phyloP scores from a whole-genome alignment of 2,113 vertebrate species.

The Callithrix jacchus region DNA sequence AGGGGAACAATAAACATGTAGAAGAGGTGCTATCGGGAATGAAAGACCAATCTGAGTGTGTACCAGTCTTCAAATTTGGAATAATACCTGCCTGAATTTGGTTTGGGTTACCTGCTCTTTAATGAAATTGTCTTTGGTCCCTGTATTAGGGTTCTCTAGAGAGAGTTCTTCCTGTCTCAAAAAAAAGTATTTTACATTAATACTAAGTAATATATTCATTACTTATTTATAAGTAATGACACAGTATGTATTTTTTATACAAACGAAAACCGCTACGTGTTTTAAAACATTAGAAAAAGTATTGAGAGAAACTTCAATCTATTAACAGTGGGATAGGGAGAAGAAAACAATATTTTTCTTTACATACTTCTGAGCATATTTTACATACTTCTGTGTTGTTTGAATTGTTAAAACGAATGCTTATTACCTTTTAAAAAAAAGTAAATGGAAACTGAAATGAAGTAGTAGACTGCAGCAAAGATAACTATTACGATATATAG shows the following conservation, averaged over 20 bases:
- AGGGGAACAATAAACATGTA: neutral
- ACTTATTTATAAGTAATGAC: no score
- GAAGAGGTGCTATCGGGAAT: neutral
- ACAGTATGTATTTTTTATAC: no score
- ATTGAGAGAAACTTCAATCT: neutral
- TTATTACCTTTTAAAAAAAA: neutral
- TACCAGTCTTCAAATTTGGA: neutral
- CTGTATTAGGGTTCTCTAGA: neutral
- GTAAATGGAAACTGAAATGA: slow-evolving; percentile 57
- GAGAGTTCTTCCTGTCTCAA: neutral
- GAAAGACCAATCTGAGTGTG: neutral
- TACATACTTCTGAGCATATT: neutral
- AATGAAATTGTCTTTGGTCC: neutral
- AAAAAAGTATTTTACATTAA: neutral
- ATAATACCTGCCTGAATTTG: neutral
- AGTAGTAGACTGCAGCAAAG: slow-evolving; percentile 18
- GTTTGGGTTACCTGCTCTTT: neutral
- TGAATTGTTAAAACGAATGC: slow-evolving; percentile 39
- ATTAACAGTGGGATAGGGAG: neutral
- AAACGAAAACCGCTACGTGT: neutral
- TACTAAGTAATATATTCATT: neutral
- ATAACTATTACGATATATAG: neutral
- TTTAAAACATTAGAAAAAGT: neutral
- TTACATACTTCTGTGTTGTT: neutral
- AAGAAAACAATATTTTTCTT: slow-evolving; percentile 24